Conservation (phyloP, 2,113 vertebrate genomes). For the Octodon degus region DNA sequence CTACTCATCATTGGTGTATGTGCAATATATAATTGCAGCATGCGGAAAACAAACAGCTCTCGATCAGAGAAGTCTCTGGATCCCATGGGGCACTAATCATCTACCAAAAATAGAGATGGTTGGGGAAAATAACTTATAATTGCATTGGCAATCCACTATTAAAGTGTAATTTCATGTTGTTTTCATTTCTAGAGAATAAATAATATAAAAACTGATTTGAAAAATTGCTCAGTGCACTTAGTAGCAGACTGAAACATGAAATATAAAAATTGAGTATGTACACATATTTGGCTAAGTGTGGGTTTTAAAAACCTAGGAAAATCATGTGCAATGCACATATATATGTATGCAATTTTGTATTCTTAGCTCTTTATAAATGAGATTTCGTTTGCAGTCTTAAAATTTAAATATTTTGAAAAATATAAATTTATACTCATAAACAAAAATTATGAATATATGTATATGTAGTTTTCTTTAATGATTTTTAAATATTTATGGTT, state of each 20-base stretch:
- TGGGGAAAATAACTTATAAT: slow-evolving; percentile 84
- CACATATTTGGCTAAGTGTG: slow-evolving; percentile 63
- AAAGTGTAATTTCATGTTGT: slow-evolving; percentile 84
- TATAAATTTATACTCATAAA: slow-evolving; percentile 55
- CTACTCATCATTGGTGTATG: slow-evolving; percentile 81
- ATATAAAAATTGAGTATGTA: slow-evolving; percentile 72
- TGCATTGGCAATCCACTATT: slow-evolving; percentile 84
- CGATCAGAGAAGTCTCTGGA: slow-evolving; percentile 82
- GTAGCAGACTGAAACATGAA: slow-evolving; percentile 74
- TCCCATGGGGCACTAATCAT: slow-evolving; percentile 83
- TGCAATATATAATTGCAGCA: slow-evolving; percentile 80
- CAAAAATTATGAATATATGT: slow-evolving; percentile 51
- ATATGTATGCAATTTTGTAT: slow-evolving; percentile 58
- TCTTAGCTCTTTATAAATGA: slow-evolving; percentile 62
- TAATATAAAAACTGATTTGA: slow-evolving; percentile 81
- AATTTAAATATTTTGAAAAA: slow-evolving; percentile 62
- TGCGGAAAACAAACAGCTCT: slow-evolving; percentile 83
- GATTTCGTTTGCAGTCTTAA: slow-evolving; percentile 52
- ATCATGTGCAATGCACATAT: slow-evolving; percentile 38
- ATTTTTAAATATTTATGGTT: slow-evolving; percentile 64
- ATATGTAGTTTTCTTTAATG: slow-evolving; percentile 17
- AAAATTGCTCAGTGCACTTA: slow-evolving; percentile 78
- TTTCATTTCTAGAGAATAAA: slow-evolving; percentile 82
- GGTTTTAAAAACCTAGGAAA: slow-evolving; percentile 61
- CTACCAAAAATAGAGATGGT: slow-evolving; percentile 84